Evolutionary conservation across 2,888 invertebrate species (phyloP), one percentile per base, ranked within the genome.

Genomic region (Ischnura elegans): DNA sequence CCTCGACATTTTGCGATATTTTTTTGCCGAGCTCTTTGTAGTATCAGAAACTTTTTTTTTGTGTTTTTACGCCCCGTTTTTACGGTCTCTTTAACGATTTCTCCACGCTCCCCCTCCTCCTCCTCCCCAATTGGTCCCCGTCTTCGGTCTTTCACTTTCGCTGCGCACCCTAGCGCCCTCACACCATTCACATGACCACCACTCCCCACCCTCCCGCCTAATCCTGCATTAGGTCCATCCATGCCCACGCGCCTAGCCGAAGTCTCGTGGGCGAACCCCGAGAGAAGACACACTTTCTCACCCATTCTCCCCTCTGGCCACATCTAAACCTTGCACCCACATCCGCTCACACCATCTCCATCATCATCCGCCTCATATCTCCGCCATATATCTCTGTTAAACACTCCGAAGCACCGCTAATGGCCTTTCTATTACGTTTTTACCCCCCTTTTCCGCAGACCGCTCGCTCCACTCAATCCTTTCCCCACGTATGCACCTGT

Each of bases 391-490:
- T 90, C 61, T 66, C 90, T 45, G 61, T 66, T 90, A 90, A 90
- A 90, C 66, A 90, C 90, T 90, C 45, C 55, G 43, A 90, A 51
- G 90, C 61, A 61, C 90, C 61, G 90, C 90, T 90, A 61, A 90
- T 90, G 43, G 45, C 61, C 90, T 61, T 61, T 51, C 43, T 90
- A 90, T 90, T 66, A 61, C 90, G 43, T 90, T 66, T 61, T 87
- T 87, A 87, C 42, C 46, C 87, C n/a, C n/a, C n/a, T n/a, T 87
- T 61, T 51, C 90, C 90, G 90, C 90, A 61, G 90, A 90, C 90
- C 90, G 61, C 90, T 61, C 61, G 42, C 90, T 87, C 51, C 19
- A 87, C 55, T 25, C 76, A 25, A 25, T 21, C 61, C 61, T 21
- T 16, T 6, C 61, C 87, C 42, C 55, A 8, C 21, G 42, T 36